Evolutionary conservation across 2,797 vertebrate species (phyloP), one percentile per base, ranked within the genome.

Genomic region (Miichthys miiuy): DNA sequence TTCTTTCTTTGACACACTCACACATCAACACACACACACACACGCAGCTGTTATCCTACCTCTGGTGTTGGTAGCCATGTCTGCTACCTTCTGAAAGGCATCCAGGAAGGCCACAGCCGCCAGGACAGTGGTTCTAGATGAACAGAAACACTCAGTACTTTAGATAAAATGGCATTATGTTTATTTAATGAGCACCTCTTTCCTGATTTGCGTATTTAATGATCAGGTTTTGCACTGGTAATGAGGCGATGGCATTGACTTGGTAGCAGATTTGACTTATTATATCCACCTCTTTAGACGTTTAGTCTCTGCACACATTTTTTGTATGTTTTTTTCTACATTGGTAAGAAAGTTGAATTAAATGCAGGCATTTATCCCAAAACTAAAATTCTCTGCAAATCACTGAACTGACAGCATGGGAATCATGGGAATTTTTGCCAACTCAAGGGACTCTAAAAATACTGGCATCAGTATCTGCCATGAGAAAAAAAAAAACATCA

Each of bases 31-130:
- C 34, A 38, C 34, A 38, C 50, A 64, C 47, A 46, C n/a, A 60
- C 41, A 72, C 71, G 74, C 38, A 50, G 18, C 10, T 20, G 14
- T 5, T 38, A 11, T 68, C 96, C 84, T 95, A 99, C 98, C 98
- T 97, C 98, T 94, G 47, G 98, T 98, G 95, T 99, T 99, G 93
- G 98, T 99, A 68, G 98, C 98, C 97, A 99, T 98, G 89, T 99
- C 98, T 0, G 98, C 98, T 93, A 99, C 97, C 95, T 98, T 99
- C 95, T 99, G 98, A 95, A 99, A 99, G 87, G 98, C 98, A 88
- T 99, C 98, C 84, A 99, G 92, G 94, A 99, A 99, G 85, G 97
- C 97, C 76, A 98, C 97, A 23, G 97, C 97, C 25, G 97, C 97
- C 92, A 99, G 94, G 78, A 99, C 97, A 0, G 98, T 99, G 79